Conservation (phyloP, 2,113 vertebrate genomes). For the Aldabrachelys gigantea region DNA sequence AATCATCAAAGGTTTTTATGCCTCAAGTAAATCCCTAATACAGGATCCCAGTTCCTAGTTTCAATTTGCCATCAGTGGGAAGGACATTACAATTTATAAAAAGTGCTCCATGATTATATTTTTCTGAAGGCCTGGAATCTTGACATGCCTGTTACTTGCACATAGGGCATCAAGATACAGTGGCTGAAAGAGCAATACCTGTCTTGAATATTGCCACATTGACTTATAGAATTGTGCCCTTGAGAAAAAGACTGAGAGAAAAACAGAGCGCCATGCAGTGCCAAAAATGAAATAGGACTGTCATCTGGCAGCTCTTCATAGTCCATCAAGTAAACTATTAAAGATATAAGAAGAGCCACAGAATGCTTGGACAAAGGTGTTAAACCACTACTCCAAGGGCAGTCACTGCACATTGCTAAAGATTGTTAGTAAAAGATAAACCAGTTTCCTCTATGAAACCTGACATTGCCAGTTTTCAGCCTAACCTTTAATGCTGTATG, state of each 20-base stretch:
- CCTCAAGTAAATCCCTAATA: slow-evolving; percentile 33
- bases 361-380: slow-evolving; percentile 80
- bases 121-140: slow-evolving; percentile 67
- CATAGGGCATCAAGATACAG: slow-evolving; percentile 49
- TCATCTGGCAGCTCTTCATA: slow-evolving; percentile 84
- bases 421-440: slow-evolving; percentile 72
- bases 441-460: slow-evolving; percentile 44
- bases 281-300: slow-evolving; percentile 86
- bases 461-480: slow-evolving; percentile 46
- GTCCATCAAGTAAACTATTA: slow-evolving; percentile 82
- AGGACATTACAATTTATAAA: slow-evolving; percentile 63
- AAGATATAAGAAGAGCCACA: slow-evolving; percentile 79
- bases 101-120: slow-evolving; percentile 64
- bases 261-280: slow-evolving; percentile 74
- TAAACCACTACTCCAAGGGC: slow-evolving; percentile 80
- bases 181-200: slow-evolving; percentile 76
- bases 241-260: slow-evolving; percentile 77
- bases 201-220: slow-evolving; percentile 70
- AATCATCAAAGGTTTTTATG: background rate
- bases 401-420: slow-evolving; percentile 70
- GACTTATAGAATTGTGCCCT: slow-evolving; percentile 82
- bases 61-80: slow-evolving; percentile 57
- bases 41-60: slow-evolving; percentile 52
- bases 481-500: slow-evolving; percentile 57
- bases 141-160: slow-evolving; percentile 50